Evolutionary conservation across 2,113 vertebrate species (phyloP).

Genomic region (Puntigrus tetrazona): DNA sequence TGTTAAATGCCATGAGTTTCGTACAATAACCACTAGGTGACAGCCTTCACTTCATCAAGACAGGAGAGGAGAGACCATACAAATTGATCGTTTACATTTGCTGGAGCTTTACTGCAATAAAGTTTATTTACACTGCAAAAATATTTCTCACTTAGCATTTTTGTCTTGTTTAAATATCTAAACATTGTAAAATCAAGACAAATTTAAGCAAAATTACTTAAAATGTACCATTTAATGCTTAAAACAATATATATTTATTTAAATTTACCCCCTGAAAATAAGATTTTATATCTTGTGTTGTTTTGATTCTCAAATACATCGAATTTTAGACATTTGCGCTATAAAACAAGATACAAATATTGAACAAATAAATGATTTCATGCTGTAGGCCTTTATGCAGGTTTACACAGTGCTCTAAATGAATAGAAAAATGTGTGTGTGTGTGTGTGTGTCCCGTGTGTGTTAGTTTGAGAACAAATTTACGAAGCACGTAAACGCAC

Average conservation of each 20-base stretch:
- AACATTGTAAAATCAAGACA: too few species aligned
- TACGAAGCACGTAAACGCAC: neutral
- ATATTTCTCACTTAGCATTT: neutral
- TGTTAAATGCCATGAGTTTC: constrained; percentile 22
- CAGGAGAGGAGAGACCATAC: neutral
- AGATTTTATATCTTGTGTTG: too few species aligned
- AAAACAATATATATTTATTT: neutral
- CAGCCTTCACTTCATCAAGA: constrained; percentile 46
- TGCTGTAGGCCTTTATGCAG: neutral
- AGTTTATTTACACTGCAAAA: neutral
- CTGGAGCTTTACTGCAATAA: neutral
- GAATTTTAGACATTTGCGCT: neutral
- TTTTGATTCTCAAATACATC: too few species aligned
- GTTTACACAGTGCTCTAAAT: too few species aligned
- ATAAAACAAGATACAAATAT: neutral
- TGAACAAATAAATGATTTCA: neutral
- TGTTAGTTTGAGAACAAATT: neutral
- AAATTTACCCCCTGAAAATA: too few species aligned
- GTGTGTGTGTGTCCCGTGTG: too few species aligned
- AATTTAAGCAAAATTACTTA: too few species aligned
- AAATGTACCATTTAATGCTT: neutral
- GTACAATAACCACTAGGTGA: constrained; percentile 54
- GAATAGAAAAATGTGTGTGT: neutral
- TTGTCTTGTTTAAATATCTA: too few species aligned
- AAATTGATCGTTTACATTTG: too few species aligned